Conservation (phyloP, 2,797 vertebrate species). For the Dermochelys coriacea region DNA sequence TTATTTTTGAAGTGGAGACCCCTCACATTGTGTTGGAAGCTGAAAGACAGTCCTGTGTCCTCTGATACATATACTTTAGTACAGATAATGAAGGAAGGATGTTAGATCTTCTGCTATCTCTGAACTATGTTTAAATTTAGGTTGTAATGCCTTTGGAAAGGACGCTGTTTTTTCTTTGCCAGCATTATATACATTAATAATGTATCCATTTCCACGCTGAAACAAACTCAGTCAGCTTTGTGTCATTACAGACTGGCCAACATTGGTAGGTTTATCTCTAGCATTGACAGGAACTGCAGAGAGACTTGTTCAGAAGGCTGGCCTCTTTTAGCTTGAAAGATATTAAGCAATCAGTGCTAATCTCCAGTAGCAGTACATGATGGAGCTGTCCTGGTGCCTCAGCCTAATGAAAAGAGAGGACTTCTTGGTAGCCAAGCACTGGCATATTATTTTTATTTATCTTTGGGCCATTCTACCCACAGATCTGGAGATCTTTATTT, state of each 20-base stretch:
- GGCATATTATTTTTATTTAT: neutral
- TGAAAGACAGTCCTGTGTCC: neutral
- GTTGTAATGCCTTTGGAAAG: too few relatives aligned
- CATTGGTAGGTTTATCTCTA: neutral
- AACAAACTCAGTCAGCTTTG: too few relatives aligned
- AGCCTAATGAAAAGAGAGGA: neutral
- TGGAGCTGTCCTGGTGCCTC: neutral
- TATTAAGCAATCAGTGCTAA: neutral
- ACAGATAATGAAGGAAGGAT: neutral
- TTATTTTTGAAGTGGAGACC: neutral
- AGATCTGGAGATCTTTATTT: neutral
- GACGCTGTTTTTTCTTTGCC: neutral
- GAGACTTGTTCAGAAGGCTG: neutral
- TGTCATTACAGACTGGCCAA: neutral
- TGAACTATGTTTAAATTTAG: neutral
- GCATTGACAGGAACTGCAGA: neutral
- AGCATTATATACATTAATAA: neutral
- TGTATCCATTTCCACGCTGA: neutral
- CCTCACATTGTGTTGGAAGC: neutral
- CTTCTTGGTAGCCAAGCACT: neutral
- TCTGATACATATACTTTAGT: neutral
- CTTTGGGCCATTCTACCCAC: neutral
- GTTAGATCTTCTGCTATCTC: neutral
- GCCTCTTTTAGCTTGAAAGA: neutral
- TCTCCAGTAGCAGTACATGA: neutral